Evolutionary conservation across 2,797 vertebrate species (phyloP), one percentile per base, ranked within the genome.

Genomic region (Crenuchus spilurus): DNA sequence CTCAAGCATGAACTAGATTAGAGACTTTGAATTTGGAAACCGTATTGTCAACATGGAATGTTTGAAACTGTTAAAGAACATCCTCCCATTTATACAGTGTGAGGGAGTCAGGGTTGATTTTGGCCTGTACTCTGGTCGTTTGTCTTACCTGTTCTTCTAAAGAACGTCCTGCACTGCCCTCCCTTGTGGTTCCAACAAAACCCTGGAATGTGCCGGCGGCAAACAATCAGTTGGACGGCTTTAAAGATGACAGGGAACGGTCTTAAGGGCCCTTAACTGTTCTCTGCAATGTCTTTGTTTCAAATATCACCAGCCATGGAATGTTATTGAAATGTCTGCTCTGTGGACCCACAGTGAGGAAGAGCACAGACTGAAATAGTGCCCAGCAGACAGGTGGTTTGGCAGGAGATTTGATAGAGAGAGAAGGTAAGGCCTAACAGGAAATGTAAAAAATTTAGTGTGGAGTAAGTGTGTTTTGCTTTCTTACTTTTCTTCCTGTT

Each of bases 201-300:
- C 13, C 9, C 31, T 67, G 73, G 79, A 83, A 81, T 81, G 68
- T 42, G 68, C 79, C 79, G 37, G 52, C n/a, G 74, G 79, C 74
- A 72, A 13, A 22, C 8, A 63, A 18, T 76, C 18, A 74, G 58
- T 72, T 37, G 18, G 39, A 55, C 44, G 30, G 70, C 63, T 81
- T 81, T 75, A 66, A 75, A 55, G n/a, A 57, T 65, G 54, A 79
- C 20, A 28, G 57, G 26, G 51, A 68, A 33, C 4, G 2, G 37
- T 54, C 55, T 78, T 63, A 52, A 46, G 49, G 24, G 37, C 70
- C 57, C 72, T 69, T 71, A 72, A 54, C 48, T 78, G 51, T 78
- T 52, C 49, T 46, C 55, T 42, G n/a, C 68, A 41, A 67, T 69
- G 52, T 31, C 30, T 69, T 62, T 74, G 57, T 48, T 63, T 69